Base-by-base conservation (phyloP, 2,113 vertebrate species). In the Istiophorus platypterus region DNA sequence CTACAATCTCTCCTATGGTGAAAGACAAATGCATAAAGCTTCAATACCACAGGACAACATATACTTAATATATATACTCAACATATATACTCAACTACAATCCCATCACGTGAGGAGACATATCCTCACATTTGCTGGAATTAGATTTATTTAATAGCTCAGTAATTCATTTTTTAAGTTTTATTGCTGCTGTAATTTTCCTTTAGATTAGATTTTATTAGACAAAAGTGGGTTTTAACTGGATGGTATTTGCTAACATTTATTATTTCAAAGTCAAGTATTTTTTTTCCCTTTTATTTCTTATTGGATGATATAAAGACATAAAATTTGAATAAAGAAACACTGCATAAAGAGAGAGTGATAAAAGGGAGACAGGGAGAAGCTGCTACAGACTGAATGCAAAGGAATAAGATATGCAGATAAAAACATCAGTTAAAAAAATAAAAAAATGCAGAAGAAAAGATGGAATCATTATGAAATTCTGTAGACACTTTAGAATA, bases 271-370 rank as follows among this genome's bases (percentile, higher is more conserved):
- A 49, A 41, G 27, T 77, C 57, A 57, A 78, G 74, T 10, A 51
- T 80, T 81, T 81, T 39, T 77, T 67, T 72, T 78, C 61, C 45
- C 76, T 70, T 73, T 42, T 29, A 62, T 68, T 63, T 78, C 34
- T 37, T 20, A 58, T 54, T 41, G 51, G 68, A 78, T n/a, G 63
- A 81, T 70, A 76, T 77, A 84, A 66, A 78, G 73, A 66, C 71
- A 73, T 63, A 59, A 77, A 85, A 73, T 65, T 31, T 66, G 80
- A 88, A 85, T 77, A 81, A 78, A 78, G 27, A 64, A 78, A 68
- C 12, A 47, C 41, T 80, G 69, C 71, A 54, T 34, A 62, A 56
- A 67, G 18, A 67, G 18, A 76, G 41, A 72, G 39, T n/a, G 39
- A 58, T 15, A 45, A 4, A 39, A n/a, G n/a, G 82, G 41, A 58